These are phyloP conservation scores for Corynorhinus townsendii DNA, from an alignment of 2,113 vertebrate genomes.

Conservation along the genomic window DNA sequence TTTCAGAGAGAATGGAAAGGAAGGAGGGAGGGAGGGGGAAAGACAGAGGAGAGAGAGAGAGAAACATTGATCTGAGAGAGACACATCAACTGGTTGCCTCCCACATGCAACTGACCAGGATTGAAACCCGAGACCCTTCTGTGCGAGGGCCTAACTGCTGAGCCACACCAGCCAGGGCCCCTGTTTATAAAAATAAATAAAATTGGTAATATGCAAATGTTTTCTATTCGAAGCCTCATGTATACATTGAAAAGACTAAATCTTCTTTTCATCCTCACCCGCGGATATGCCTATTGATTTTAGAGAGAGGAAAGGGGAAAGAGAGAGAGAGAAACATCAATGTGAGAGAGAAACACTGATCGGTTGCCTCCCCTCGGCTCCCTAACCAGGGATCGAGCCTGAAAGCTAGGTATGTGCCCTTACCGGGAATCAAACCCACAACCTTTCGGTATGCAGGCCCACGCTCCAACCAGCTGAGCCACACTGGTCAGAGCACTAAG, in stretches of 20 bases:
- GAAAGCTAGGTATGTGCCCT: not conserved
- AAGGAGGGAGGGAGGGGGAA: too few species aligned
- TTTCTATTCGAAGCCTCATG: not conserved
- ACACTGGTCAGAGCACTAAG: not conserved
- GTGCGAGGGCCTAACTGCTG: too few species aligned
- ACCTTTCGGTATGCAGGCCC: not conserved
- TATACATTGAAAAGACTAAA: not conserved
- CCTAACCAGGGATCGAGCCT: not conserved
- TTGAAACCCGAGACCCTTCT: too few species aligned
- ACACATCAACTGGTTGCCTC: too few species aligned
- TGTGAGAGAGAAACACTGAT: not conserved
- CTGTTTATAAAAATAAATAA: slow-evolving; percentile 4
- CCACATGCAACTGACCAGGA: too few species aligned
- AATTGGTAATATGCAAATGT: not conserved
- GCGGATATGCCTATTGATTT: not conserved
- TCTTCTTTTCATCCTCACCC: not conserved
- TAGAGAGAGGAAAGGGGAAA: not conserved
- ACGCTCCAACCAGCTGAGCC: not conserved
- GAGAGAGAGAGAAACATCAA: not conserved
- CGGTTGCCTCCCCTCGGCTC: too few species aligned
- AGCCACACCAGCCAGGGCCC: too few species aligned
- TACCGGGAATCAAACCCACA: not conserved
- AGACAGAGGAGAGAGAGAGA: too few species aligned
- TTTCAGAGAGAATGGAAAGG: too few species aligned
- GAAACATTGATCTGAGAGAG: too few species aligned